These are phyloP conservation scores for Macrobrachium nipponense DNA, from an alignment of 1,140 invertebrate species.

Conservation along the genomic window DNA sequence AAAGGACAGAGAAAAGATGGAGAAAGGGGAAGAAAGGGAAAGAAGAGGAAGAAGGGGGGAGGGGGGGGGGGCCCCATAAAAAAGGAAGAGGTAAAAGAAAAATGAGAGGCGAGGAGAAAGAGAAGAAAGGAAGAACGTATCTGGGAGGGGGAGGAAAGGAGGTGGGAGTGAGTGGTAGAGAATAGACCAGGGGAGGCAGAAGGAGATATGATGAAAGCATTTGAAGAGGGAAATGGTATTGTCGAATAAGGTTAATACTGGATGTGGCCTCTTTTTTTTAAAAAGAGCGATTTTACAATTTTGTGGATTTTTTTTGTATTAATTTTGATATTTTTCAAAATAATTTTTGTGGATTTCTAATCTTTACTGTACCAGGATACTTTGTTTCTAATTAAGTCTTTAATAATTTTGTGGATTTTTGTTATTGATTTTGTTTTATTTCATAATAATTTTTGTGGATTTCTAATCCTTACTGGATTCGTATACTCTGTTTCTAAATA, in stretches of 20 bases:
- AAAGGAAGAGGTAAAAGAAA: neutral
- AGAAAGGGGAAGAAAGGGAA: neutral
- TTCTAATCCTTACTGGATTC: too few species aligned
- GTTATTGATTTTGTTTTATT: too few species aligned
- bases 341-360: too few species aligned
- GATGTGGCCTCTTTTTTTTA: neutral
- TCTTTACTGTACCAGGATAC: too few species aligned
- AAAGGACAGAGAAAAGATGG: neutral
- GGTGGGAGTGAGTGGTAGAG: neutral
- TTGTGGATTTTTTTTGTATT: too few species aligned
- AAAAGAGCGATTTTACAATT: too few species aligned
- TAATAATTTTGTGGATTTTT: too few species aligned
- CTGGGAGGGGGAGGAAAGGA: too few species aligned
- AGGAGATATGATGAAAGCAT: neutral
- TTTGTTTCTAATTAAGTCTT: too few species aligned
- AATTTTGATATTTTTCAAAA: too few species aligned
- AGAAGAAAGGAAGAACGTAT: neutral
- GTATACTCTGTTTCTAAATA: too few species aligned
- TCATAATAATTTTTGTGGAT: too few species aligned
- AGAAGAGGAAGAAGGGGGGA: neutral
- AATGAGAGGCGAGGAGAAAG: neutral
- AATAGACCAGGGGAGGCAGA: neutral
- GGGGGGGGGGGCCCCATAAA: neutral
- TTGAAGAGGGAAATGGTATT: neutral
- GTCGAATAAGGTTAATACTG: neutral